Conservation (phyloP, 2,113 vertebrate genomes). For the Salvator merianae region DNA sequence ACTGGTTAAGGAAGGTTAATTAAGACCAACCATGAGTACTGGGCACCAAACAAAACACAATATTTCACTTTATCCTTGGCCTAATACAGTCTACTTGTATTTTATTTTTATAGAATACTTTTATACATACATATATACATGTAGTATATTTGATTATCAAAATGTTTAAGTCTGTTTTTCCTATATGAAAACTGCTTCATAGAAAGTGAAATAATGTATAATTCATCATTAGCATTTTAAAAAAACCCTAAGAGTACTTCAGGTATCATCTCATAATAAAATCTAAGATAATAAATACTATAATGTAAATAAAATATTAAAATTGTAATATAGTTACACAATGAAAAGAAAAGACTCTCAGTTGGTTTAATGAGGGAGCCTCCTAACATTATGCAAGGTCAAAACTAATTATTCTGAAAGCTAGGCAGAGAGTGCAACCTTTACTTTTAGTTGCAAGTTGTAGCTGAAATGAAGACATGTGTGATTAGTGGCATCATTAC, state of each 20-base stretch:
- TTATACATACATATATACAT: neutral
- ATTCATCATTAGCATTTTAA: neutral
- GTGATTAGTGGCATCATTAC: conserved; percentile 10
- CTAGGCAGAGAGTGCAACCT: neutral
- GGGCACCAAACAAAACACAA: neutral
- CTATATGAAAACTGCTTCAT: neutral
- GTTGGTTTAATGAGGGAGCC: neutral
- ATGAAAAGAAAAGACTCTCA: neutral
- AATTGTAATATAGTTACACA: neutral
- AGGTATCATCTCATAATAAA: neutral
- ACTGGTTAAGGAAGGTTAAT: too few species aligned
- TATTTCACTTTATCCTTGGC: neutral
- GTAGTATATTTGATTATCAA: neutral
- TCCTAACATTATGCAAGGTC: neutral
- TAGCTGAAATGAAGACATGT: conserved; percentile 17
- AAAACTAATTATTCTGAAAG: neutral
- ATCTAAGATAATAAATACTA: too few species aligned
- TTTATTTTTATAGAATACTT: neutral
- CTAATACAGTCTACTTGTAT: neutral
- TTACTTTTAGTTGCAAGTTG: neutral
- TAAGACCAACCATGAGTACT: too few species aligned
- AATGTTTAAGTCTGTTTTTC: neutral
- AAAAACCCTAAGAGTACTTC: neutral
- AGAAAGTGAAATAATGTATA: conserved; percentile 5
- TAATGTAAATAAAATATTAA: neutral